Conservation (phyloP, 2,797 vertebrate genomes). For the Phataginus tetradactyla region DNA sequence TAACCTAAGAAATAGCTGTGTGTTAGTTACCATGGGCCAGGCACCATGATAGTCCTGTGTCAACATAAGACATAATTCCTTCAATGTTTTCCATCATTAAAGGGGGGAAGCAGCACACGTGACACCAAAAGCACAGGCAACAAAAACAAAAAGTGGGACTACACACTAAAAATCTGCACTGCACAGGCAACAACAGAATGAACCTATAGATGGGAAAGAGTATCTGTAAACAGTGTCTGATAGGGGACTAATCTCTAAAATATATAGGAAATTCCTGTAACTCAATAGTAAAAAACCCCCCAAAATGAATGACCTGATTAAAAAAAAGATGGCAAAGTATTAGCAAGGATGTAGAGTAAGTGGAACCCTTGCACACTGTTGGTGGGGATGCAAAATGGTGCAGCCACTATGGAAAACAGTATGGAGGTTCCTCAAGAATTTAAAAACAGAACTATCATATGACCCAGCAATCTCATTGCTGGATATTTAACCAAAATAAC, state of each 20-base stretch:
- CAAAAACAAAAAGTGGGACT: background rate
- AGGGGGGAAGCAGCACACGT: background rate
- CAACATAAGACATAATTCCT: background rate
- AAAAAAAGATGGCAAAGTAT: background rate
- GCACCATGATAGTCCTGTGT: background rate
- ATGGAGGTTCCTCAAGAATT: background rate
- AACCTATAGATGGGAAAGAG: background rate
- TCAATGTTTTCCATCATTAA: conserved; percentile 31
- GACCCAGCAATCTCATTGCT: background rate
- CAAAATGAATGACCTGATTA: background rate
- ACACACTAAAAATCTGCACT: background rate
- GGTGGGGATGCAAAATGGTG: background rate
- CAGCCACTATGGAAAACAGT: background rate
- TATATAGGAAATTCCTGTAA: background rate
- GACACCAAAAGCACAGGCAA: background rate
- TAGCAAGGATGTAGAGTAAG: background rate
- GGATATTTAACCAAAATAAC: background rate
- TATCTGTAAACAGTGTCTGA: background rate
- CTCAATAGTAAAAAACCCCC: background rate
- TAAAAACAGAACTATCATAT: background rate
- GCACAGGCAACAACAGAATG: background rate
- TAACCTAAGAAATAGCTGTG: conserved; percentile 36
- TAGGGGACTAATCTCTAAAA: background rate
- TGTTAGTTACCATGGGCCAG: background rate
- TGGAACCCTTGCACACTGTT: background rate